These are phyloP conservation scores for Drosophila monieri DNA, from an alignment of 2,888 invertebrate genomes.

Conservation along the genomic window DNA sequence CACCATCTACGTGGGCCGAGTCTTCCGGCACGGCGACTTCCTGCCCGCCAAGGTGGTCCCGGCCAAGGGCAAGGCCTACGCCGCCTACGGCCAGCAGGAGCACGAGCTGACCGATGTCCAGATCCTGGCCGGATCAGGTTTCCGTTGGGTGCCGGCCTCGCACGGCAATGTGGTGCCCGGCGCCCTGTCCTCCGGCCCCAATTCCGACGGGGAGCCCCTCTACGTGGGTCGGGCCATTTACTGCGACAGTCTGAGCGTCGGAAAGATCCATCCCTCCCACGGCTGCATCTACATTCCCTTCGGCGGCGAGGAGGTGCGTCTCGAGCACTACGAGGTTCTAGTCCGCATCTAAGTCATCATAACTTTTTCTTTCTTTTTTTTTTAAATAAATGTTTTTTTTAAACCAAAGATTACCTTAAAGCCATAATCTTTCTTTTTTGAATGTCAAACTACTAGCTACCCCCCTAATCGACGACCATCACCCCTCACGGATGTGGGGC, in stretches of 20 bases:
- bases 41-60: constrained; percentile 87
- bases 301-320: constrained; percentile 84
- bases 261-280: constrained; percentile 87
- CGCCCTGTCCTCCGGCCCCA: constrained; percentile 88
- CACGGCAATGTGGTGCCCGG: constrained; percentile 87
- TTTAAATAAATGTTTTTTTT: background rate
- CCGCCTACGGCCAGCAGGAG: constrained; percentile 87
- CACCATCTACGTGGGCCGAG: constrained; percentile 90
- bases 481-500: too few species aligned
- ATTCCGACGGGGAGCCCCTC: constrained; percentile 87
- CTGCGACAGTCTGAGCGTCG: constrained; percentile 88
- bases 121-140: constrained; percentile 87
- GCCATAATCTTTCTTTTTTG: background rate
- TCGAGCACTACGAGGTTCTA: constrained; percentile 89
- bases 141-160: constrained; percentile 87
- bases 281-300: constrained; percentile 85
- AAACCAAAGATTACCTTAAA: too few species aligned
- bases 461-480: background rate
- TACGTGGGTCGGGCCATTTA: constrained; percentile 88
- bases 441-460: background rate
- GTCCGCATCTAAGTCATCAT: constrained; percentile 77
- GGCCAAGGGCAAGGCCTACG: constrained; percentile 87
- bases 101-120: constrained; percentile 87
- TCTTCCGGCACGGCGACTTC: constrained; percentile 87
- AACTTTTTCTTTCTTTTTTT: constrained; percentile 1